Evolutionary conservation across 1,140 invertebrate genomes (phyloP).

Genomic region (Neuroterus valhalla): DNA sequence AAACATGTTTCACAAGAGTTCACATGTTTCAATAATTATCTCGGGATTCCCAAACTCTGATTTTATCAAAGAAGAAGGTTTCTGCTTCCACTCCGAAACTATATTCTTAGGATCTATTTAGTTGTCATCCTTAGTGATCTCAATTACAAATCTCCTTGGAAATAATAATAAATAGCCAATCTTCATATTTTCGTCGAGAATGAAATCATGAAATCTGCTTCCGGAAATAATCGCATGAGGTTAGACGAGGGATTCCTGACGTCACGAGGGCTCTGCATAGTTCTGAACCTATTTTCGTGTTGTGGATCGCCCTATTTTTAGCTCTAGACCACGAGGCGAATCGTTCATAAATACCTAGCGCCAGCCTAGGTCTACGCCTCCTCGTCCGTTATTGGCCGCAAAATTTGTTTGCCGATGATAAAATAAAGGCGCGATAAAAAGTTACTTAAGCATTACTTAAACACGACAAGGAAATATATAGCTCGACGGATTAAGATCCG

Average conservation of each 20-base stretch:
- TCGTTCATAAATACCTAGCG: slow-evolving; percentile 47
- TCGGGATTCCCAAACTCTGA: too few relatives aligned
- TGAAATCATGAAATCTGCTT: neutral
- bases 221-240: slow-evolving; percentile 10
- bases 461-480: neutral
- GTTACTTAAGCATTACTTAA: slow-evolving; percentile 22
- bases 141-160: too few relatives aligned
- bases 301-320: slow-evolving; percentile 45
- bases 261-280: slow-evolving; percentile 37
- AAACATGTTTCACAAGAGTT: too few relatives aligned
- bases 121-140: too few relatives aligned
- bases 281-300: slow-evolving; percentile 48
- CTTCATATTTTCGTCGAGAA: too few relatives aligned
- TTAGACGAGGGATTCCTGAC: slow-evolving; percentile 41
- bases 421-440: slow-evolving; percentile 17
- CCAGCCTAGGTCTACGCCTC: slow-evolving; percentile 32
- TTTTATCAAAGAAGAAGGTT: too few relatives aligned
- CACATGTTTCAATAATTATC: too few relatives aligned
- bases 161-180: too few relatives aligned
- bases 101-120: too few relatives aligned
- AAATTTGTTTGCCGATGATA: slow-evolving; percentile 18
- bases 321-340: slow-evolving; percentile 40
- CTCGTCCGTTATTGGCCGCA: slow-evolving; percentile 24
- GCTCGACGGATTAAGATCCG: slow-evolving; percentile 3
- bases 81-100: too few relatives aligned